Evolutionary conservation across 2,888 invertebrate genomes (phyloP).

Genomic region (Dastarcus helophoroides): DNA sequence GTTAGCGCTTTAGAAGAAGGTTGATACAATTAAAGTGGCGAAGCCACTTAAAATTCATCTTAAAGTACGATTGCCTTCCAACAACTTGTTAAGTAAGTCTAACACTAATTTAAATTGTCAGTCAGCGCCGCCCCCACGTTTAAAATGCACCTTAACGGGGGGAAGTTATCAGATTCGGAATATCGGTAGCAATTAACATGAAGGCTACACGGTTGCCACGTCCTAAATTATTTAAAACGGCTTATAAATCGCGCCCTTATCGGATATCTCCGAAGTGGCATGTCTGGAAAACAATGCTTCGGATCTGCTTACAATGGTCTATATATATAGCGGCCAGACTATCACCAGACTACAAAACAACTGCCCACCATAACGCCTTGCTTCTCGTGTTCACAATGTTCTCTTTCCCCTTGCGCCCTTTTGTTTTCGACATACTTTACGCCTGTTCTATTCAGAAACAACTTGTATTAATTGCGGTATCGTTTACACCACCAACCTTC

Average conservation of each 20-base stretch:
- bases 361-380: conserved; percentile 10
- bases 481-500: no score
- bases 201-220: conserved; percentile 20
- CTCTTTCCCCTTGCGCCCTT: conserved; percentile 9
- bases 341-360: conserved; percentile 16
- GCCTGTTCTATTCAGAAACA: conserved; percentile 7
- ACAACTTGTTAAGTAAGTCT: conserved; percentile 11
- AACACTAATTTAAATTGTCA: conserved; percentile 25
- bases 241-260: conserved; percentile 28
- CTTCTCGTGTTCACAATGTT: conserved; percentile 11
- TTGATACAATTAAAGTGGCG: conserved; percentile 17
- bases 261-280: conserved; percentile 22
- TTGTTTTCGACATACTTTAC: not conserved
- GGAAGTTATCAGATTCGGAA: conserved; percentile 19
- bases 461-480: conserved; percentile 15
- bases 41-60: conserved; percentile 18
- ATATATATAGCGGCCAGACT: conserved; percentile 22
- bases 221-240: conserved; percentile 27
- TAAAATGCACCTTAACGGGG: conserved; percentile 21
- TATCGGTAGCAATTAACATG: conserved; percentile 24
- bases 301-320: conserved; percentile 30
- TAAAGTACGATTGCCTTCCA: conserved; percentile 4
- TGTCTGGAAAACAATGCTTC: conserved; percentile 27
- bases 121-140: conserved; percentile 21
- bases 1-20: conserved; percentile 22